Evolutionary conservation across 1,140 invertebrate species (phyloP).

Genomic region (Cylas formicarius): DNA sequence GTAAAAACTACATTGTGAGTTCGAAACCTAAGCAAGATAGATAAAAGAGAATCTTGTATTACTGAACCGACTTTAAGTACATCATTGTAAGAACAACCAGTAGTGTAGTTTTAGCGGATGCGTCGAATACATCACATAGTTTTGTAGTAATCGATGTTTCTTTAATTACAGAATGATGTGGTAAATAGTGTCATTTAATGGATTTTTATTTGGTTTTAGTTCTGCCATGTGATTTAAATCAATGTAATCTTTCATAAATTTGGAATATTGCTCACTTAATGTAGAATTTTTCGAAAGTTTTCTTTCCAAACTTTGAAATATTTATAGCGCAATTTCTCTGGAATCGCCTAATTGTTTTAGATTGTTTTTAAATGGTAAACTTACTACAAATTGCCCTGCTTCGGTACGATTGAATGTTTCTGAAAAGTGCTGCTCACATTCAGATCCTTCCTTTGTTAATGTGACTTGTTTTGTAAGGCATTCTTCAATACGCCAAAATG

Average conservation of each 20-base stretch:
- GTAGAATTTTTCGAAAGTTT: conserved; percentile 14
- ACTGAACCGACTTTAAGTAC: conserved; percentile 21
- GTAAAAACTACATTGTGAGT: conserved; percentile 4
- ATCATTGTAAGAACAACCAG: conserved; percentile 35
- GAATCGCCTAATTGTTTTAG: conserved; percentile 17
- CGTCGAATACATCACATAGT: conserved; percentile 35
- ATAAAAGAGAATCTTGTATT: conserved; percentile 13
- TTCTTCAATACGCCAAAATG: background rate
- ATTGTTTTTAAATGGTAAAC: conserved; percentile 21
- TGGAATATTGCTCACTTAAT: conserved; percentile 10
- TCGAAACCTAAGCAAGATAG: conserved; percentile 11
- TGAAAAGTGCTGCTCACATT: no score
- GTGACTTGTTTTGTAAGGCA: background rate
- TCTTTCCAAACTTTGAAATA: conserved; percentile 14
- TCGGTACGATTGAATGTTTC: no score
- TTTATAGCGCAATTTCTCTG: conserved; percentile 5
- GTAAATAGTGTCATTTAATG: conserved; percentile 17
- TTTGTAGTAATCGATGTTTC: conserved; percentile 34
- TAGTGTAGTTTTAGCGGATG: conserved; percentile 28
- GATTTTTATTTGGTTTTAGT: background rate
- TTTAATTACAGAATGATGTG: conserved; percentile 32
- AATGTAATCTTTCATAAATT: conserved; percentile 22
- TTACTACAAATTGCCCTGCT: conserved; percentile 23
- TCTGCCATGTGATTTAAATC: conserved; percentile 17
- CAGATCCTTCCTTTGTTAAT: no score